Evolutionary conservation across 2,888 invertebrate species (phyloP).

Genomic region (Diarsia dahlii): DNA sequence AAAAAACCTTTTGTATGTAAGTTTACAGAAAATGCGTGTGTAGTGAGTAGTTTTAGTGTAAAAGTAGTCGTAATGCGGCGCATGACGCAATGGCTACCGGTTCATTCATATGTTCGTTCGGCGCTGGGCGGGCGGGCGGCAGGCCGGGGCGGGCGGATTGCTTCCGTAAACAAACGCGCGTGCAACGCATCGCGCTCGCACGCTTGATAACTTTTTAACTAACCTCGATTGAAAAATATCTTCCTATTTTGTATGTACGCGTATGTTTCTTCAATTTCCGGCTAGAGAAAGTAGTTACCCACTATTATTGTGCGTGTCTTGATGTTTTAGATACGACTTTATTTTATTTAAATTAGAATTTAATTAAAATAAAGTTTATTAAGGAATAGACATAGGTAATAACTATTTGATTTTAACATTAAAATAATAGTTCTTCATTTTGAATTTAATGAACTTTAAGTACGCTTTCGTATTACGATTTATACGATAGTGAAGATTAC

Average conservation of each 20-base stretch:
- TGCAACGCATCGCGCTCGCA: slow-evolving; percentile 36
- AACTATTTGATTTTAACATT: background rate
- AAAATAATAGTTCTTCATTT: background rate
- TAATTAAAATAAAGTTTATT: too few relatives aligned
- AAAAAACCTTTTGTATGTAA: background rate
- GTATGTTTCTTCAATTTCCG: background rate
- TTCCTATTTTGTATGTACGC: slow-evolving; percentile 23
- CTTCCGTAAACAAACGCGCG: slow-evolving; percentile 69
- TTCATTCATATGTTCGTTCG: slow-evolving; percentile 74
- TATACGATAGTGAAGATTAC: background rate
- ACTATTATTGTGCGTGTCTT: background rate
- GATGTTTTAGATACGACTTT: background rate
- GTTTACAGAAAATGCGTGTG: background rate
- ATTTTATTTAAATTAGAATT: background rate
- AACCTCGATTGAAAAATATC: slow-evolving; percentile 42
- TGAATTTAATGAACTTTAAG: background rate
- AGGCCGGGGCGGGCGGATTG: slow-evolving; percentile 54
- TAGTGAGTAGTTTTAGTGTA: slow-evolving; percentile 29
- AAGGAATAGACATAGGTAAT: background rate
- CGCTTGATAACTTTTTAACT: slow-evolving; percentile 38
- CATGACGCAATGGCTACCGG: slow-evolving; percentile 65
- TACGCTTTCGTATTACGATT: background rate
- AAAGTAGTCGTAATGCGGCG: slow-evolving; percentile 49
- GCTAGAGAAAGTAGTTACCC: background rate
- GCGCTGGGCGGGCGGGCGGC: slow-evolving; percentile 55